These are phyloP conservation scores for Meda fulgida DNA, from an alignment of 2,797 vertebrate species.

Conservation along the genomic window DNA sequence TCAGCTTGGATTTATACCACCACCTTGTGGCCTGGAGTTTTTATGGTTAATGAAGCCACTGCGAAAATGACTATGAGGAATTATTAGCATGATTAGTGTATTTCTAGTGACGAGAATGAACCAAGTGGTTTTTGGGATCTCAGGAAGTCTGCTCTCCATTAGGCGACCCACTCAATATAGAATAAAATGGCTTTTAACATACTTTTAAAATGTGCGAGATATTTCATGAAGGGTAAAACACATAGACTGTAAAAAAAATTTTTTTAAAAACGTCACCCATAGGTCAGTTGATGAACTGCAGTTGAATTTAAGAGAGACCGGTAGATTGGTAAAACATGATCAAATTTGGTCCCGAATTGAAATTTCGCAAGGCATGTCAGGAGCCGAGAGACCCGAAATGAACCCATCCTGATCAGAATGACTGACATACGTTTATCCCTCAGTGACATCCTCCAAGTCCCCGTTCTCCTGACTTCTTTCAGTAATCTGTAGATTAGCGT, in stretches of 20 bases:
- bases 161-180: not conserved
- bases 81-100: not conserved
- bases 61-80: not conserved
- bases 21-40: not conserved
- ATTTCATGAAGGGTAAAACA: not conserved
- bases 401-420: not conserved
- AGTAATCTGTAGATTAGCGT: conserved; percentile 47
- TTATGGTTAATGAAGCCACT: not conserved
- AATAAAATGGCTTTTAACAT: not conserved
- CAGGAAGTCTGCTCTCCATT: not conserved
- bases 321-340: not conserved
- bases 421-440: not conserved
- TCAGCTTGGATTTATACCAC: too few relatives aligned
- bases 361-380: not conserved
- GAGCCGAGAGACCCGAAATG: not conserved
- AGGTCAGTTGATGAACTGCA: too few relatives aligned
- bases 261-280: too few relatives aligned
- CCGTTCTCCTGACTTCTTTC: conserved; percentile 1
- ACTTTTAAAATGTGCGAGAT: not conserved
- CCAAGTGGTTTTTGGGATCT: not conserved
- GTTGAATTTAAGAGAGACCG: too few relatives aligned
- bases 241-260: too few relatives aligned
- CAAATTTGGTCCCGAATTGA: not conserved
- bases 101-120: not conserved
- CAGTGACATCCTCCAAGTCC: not conserved